A percentile compares a stretch with the other conserved stretches of the same genome.
Evolutionary conservation across 2,888 invertebrate species (phyloP).

Genomic region (Drosophila leonis): DNA sequence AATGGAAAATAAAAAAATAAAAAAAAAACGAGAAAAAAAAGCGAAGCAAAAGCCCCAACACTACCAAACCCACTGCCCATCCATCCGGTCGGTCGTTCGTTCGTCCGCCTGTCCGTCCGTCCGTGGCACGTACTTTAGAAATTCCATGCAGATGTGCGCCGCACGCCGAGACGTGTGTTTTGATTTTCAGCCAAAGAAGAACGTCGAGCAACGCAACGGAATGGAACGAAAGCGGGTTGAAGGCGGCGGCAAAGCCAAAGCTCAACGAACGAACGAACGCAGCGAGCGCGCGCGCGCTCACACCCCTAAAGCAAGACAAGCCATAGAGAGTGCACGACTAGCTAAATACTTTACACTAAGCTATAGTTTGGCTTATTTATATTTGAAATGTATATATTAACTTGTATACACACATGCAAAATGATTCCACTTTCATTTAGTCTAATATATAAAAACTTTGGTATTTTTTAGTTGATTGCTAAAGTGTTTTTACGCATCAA

Average conservation of each 20-base stretch:
- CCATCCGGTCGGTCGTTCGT: constrained; percentile 46
- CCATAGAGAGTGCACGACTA: constrained; percentile 21
- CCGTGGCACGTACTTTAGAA: constrained; percentile 77
- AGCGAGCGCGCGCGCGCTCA: constrained; percentile 22
- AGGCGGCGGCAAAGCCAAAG: constrained; percentile 46
- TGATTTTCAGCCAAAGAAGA: constrained; percentile 75
- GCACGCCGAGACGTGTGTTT: constrained; percentile 81
- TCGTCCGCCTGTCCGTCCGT: constrained; percentile 52
- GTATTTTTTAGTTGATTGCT: neutral
- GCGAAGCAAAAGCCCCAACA: constrained; percentile 27
- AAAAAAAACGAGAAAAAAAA: constrained; percentile 7
- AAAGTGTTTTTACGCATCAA: neutral
- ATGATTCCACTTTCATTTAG: neutral
- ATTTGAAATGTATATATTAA: neutral
- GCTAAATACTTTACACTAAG: neutral
- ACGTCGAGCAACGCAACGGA: constrained; percentile 37
- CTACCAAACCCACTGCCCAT: constrained; percentile 7
- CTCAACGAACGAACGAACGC: constrained; percentile 69
- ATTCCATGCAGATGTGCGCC: constrained; percentile 81
- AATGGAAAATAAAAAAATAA: constrained; percentile 25
- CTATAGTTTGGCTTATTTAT: neutral
- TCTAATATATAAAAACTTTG: neutral
- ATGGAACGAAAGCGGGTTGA: constrained; percentile 54
- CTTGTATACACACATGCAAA: neutral
- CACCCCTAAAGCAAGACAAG: constrained; percentile 56